phyloP scores from a whole-genome alignment of 2,888 invertebrate species.

The Camptogramma bilineatum region DNA sequence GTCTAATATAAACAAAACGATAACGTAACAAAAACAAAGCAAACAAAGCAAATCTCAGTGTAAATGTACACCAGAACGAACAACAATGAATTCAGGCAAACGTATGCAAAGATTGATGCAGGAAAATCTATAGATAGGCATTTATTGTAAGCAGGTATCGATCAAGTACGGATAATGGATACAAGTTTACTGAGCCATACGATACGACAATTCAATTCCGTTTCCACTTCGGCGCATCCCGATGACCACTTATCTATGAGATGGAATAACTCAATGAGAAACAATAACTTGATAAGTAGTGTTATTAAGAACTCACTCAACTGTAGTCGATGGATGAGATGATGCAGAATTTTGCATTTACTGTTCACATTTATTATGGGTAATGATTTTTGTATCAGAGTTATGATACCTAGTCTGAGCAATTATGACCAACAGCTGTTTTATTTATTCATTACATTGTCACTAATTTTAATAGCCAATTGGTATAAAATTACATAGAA shows the following conservation, averaged over 20 bases:
- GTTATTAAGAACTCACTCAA: neutral
- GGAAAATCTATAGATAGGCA: neutral
- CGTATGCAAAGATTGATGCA: neutral
- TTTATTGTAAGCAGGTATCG: neutral
- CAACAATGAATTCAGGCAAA: neutral
- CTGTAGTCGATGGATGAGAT: neutral
- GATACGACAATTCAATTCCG: constrained; percentile 7
- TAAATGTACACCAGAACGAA: neutral
- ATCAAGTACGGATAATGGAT: neutral
- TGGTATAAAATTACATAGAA: neutral
- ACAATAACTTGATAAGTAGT: neutral
- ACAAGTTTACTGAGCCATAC: constrained; percentile 15
- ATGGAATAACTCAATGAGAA: constrained; percentile 21
- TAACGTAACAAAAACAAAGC: neutral
- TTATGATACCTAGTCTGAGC: too few species aligned
- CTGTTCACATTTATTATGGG: too few species aligned
- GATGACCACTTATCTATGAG: constrained; percentile 3
- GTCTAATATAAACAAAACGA: too few species aligned
- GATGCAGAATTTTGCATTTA: neutral
- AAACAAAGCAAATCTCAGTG: neutral
- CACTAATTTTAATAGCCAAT: neutral
- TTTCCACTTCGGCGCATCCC: constrained; percentile 19
- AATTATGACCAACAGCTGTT: neutral
- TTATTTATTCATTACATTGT: neutral
- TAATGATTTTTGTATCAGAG: too few species aligned